Percentiles rank a stretch among this genome's conserved stretches.
Conservation (phyloP, 2,113 vertebrate genomes). For the Phylloscopus whistleri region DNA sequence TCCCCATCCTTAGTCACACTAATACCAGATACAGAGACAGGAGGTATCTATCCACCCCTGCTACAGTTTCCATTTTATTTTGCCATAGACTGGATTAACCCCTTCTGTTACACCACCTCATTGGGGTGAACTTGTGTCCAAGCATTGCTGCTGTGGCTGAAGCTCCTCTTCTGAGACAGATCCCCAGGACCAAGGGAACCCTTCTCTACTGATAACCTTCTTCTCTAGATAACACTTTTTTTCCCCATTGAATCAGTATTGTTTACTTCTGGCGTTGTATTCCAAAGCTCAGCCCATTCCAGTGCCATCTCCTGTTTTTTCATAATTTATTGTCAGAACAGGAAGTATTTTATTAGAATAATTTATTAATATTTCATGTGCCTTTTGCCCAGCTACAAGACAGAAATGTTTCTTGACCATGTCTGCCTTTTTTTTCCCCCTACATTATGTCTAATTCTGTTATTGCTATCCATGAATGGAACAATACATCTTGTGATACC, state of each 20-base stretch:
- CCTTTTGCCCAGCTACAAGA: not conserved
- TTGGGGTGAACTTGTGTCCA: accelerated
- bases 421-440: not conserved
- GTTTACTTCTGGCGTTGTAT: not conserved
- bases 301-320: not conserved
- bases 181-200: not conserved
- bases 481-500: not conserved
- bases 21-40: not conserved
- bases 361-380: not conserved
- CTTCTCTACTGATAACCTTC: not conserved
- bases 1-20: not conserved
- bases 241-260: not conserved
- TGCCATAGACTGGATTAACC: not conserved
- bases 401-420: not conserved
- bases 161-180: not conserved
- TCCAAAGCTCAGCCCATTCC: not conserved
- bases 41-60: not conserved
- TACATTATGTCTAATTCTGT: not conserved
- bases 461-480: not conserved
- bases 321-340: not conserved
- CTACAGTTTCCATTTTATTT: not conserved
- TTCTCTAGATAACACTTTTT: not conserved
- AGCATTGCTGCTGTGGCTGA: not conserved
- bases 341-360: not conserved
- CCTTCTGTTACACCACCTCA: not conserved